Base-by-base conservation (phyloP, 2,888 invertebrate species). In the Arge pagana region DNA sequence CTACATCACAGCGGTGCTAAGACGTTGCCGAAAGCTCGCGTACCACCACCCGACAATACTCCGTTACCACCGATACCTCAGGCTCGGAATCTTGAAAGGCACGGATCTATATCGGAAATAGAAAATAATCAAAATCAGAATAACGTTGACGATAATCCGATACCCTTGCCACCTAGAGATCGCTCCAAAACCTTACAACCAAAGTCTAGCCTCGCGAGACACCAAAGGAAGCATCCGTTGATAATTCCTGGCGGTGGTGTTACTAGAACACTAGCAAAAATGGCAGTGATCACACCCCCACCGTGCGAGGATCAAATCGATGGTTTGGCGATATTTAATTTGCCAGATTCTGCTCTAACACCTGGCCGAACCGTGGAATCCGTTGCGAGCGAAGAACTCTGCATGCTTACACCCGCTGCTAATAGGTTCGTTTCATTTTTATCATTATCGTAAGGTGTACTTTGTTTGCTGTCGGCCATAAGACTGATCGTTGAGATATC, bases 111-210 rank as follows among this genome's bases (percentile, higher is more conserved):
- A 62, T 67, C 55, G 62, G 75, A 61, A 59, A 71, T 54, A 65
- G 74, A 62, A 65, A 75, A 56, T 39, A 59, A 62, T 57, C 59
- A 60, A 41, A 62, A 60, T 54, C 67, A 55, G 15, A 70, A 65
- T 52, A 62, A 65, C 48, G 63, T 69, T 8, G 76, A 76, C 24
- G 76, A 73, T 30, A 90, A 90, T 77, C 86, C 87, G 1, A 84
- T 91, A 56, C 91, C 91, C 1, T 75, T 93, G 56, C 92, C 92
- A 1, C 90, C 92, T 0, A 81, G 90, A 60, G 89, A 90, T 68
- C 80, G 86, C 16, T 83, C 83, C 18, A 84, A 85, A 68, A 80
- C 81, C 0, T 77, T 85, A n/a, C 80, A 84, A 54, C 77, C 80
- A 1, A 80, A 82, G 60, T 81, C 84, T 7, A 81, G 80, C 24